Base-by-base conservation (phyloP, 2,113 vertebrate species). In the Merops nubicus region DNA sequence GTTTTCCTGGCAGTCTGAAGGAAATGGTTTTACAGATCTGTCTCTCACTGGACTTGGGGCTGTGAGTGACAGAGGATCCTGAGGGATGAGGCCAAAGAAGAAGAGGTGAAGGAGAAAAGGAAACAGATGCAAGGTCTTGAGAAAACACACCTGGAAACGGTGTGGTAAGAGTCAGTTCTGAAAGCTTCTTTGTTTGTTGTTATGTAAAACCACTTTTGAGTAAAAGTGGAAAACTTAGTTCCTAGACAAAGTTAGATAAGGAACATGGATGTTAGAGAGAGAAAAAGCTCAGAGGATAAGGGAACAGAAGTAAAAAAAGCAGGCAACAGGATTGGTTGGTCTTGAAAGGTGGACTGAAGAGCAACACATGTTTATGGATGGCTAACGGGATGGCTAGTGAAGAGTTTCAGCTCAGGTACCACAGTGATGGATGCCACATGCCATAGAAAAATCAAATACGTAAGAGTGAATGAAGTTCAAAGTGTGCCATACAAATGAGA, bases 71-170 rank as follows among this genome's bases (percentile, higher is more conserved):
- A 67, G 19, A 56, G 31, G 60, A 40, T 48, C 59, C 40, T 23
- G 26, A 81, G 45, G 43, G n/a, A 36, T 33, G 19, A 69, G 12
- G 20, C 15, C 48, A 51, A 48, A 59, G 45, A 63, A 57, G 34
- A 40, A 67, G 5, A 2, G 17, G 77, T 5, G 48, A 75, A 64
- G 25, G 5, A 69, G 47, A 54, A 93, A 65, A 62, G 9, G 25
- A 31, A 70, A 76, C 1, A 5, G 33, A 38, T 3, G 5, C 26
- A 11, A 56, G 12, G 6, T 26, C 48, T 50, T 40, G 14, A 43
- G 54, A 42, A 54, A 56, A 60, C 31, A 40, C 23, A 43, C 0
- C 0, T 0, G 4, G 68, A 81, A 69, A 5, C 17, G 3, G 22
- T 3, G 13, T 4, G 3, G 15, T 3, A 33, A 36, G 36, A 86